Conservation (phyloP, 2,113 vertebrate genomes). For the Delphinapterus leucas region DNA sequence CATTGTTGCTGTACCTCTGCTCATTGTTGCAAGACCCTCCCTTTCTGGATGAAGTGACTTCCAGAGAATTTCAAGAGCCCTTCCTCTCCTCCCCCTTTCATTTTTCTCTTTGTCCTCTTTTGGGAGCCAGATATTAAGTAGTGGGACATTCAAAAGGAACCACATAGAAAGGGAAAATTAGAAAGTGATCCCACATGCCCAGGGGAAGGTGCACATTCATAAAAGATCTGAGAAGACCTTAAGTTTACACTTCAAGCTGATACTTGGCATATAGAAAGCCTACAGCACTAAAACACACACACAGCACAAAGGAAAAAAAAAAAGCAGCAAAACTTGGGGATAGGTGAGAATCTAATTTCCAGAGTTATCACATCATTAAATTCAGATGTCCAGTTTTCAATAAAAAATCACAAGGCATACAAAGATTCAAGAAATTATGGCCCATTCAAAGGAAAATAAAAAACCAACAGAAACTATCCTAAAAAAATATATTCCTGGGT, state of each 20-base stretch:
- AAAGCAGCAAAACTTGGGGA: neutral
- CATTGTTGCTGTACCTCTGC: neutral
- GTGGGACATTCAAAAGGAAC: neutral
- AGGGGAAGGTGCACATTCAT: neutral
- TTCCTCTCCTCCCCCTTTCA: neutral
- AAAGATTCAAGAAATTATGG: neutral
- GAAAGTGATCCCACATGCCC: neutral
- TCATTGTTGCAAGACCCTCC: neutral
- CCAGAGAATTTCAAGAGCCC: neutral
- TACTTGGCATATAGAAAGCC: neutral
- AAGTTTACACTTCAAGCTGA: neutral
- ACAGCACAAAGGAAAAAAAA: neutral
- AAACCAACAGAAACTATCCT: neutral
- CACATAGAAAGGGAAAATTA: neutral
- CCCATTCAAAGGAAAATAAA: neutral
- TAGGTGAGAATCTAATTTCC: neutral
- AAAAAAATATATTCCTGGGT: neutral
- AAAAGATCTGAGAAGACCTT: neutral
- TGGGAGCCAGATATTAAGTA: neutral
- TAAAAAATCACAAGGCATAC: neutral
- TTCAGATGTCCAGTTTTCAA: neutral
- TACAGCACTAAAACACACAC: neutral
- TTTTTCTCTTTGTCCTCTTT: neutral
- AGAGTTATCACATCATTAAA: neutral
- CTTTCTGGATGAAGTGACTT: neutral